Evolutionary conservation across 2,797 vertebrate genomes (phyloP), one percentile per base, ranked within the genome.

Genomic region (Girardinus metallicus): DNA sequence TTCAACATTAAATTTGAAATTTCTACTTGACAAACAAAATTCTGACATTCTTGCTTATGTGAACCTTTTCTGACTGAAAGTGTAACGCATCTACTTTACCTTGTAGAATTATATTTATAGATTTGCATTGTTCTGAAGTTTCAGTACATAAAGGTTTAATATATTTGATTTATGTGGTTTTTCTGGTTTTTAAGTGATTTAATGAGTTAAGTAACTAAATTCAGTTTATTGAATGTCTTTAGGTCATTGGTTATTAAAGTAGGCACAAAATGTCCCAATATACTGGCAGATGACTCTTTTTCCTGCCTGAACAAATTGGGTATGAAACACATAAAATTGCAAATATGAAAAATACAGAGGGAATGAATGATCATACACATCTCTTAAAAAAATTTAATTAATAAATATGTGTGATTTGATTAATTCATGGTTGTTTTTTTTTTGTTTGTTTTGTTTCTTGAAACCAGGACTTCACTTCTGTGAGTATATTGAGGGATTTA

Each of bases 381-480:
- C 29, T 34, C 2, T 62, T 62, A 1, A 34, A 39, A 64, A 21
- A 21, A 9, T 15, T 0, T 3, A 36, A 64, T 13, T 31, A 12
- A 5, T 57, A 1, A 4, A 64, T 34, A 9, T 3, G 15, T 41
- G 16, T 16, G 1, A n/a, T 74, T 73, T 83, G 7, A 78, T 75
- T 85, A 64, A 90, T 11, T 13, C 11, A 0, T 71, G 4, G 0
- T 72, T 75, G 51, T 76, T 80, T 7, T 79, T 80, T 79, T 86
- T 4, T 18, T 85, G 1, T 83, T 23, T 75, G 26, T 83, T 55
- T 60, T 41, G 47, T 51, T 43, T 76, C 43, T 4, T 83, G 53
- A 57, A 82, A 83, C 89, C 91, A 96, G 96, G 96, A 96, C 87
- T 96, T 96, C 90, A 96, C 95, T 75, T 96, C 96, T 9, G 96